Percentiles rank a stretch among this genome's conserved stretches.
phyloP scores from a whole-genome alignment of 1,140 invertebrate species.

The Papilio polyxenes region DNA sequence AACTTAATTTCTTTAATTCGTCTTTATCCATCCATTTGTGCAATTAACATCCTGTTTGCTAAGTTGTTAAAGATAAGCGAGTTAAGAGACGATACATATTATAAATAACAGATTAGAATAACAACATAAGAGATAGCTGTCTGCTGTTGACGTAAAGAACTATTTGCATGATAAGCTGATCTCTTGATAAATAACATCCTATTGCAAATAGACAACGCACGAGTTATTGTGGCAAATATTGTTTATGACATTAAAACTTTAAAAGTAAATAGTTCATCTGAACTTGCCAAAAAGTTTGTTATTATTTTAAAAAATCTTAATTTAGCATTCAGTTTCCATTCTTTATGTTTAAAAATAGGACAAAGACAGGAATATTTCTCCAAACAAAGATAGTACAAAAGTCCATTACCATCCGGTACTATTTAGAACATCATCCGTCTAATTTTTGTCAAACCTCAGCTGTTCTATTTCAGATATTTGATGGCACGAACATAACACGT shows the following conservation, averaged over 20 bases:
- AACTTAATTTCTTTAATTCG: conserved; percentile 4
- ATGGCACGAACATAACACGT: conserved; percentile 95
- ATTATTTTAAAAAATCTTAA: too few relatives aligned
- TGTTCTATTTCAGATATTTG: conserved; percentile 87
- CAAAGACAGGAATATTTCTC: too few relatives aligned
- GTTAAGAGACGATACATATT: background rate
- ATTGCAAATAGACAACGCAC: conserved; percentile 7
- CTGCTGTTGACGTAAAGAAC: conserved; percentile 23
- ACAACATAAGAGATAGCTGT: conserved; percentile 1
- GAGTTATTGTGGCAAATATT: too few relatives aligned
- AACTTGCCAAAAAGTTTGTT: too few relatives aligned
- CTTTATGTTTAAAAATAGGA: too few relatives aligned
- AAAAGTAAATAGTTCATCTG: background rate
- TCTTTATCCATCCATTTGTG: conserved; percentile 43
- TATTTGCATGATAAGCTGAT: conserved; percentile 27
- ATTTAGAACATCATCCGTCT: background rate
- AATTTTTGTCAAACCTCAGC: conserved; percentile 36
- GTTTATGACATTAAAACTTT: background rate
- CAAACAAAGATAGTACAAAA: too few relatives aligned
- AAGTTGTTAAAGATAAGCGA: conserved; percentile 13
- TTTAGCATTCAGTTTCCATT: too few relatives aligned
- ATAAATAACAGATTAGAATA: conserved; percentile 11
- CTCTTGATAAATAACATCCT: conserved; percentile 32
- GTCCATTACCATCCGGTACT: background rate
- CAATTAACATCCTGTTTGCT: conserved; percentile 18